Evolutionary conservation across 2,113 vertebrate genomes (phyloP), one percentile per base, ranked within the genome.

Genomic region (Panthera uncia): DNA sequence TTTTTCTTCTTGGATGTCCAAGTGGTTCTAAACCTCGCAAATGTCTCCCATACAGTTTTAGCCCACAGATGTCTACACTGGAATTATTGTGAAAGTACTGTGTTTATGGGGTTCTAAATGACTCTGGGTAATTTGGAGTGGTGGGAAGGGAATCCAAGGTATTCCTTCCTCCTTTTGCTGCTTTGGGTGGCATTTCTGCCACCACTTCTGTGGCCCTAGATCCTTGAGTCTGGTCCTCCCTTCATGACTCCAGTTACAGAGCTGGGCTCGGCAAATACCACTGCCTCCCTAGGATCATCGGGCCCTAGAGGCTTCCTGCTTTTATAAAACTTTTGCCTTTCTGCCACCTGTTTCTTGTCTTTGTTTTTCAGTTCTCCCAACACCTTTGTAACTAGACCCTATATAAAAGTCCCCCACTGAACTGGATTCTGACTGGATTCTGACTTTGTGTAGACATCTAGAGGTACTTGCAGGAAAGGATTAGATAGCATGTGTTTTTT

Each of bases 381-480:
- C 5, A 55, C 4, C 4, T 89, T 63, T 80, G 13, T 50, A 92
- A 95, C 38, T 63, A 90, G 48, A 21, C 3, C 27, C 7, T 38
- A 33, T 16, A 33, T 38, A 66, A 76, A 88, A 86, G 65, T 89
- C 63, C 29, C 92, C 69, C 66, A 38, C 4, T 55, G 61, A 96
- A 79, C 38, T 38, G 38, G 38, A 38, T 38, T 38, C 71, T 57
- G 45, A 63, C 61, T 65, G 18, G 31, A 79, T 52, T 69, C 78
- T 82, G 78, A 33, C 45, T 69, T 45, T 27, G 23, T 63, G 86
- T 9, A 66, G 41, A 38, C 10, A 81, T 45, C 38, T 31, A 73
- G 45, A 81, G 57, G 66, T 81, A 65, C 66, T 79, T 82, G 45
- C 7, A 82, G 16, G 87, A 89, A 89, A 91, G 88, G 41, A 97